Evolutionary conservation across 1,140 invertebrate genomes (phyloP).

Genomic region (Anoplophora glabripennis): DNA sequence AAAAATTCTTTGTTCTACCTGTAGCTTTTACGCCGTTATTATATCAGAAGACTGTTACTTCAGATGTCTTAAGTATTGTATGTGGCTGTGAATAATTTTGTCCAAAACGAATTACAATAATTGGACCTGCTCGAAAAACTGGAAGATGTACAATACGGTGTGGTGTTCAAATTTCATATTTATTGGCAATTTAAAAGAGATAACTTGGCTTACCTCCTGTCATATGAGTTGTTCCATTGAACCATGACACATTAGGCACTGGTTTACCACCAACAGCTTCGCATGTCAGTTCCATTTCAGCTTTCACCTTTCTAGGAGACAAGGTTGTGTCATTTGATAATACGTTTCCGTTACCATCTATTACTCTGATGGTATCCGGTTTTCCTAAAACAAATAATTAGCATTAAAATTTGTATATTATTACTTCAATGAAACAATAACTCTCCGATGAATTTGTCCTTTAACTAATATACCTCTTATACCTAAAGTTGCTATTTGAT

Average conservation of each 20-base stretch:
- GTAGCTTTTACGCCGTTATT: too few species aligned
- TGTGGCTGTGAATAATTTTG: too few species aligned
- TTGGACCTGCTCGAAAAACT: neutral
- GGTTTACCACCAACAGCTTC: conserved; percentile 74
- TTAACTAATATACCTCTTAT: too few species aligned
- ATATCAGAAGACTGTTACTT: too few species aligned
- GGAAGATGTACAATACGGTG: neutral
- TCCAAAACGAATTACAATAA: too few species aligned
- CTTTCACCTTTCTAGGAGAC: conserved; percentile 69
- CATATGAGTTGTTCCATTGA: conserved; percentile 63
- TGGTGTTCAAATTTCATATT: neutral
- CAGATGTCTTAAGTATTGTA: too few species aligned
- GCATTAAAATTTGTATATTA: neutral
- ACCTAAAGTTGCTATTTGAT: too few species aligned
- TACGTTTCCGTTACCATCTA: conserved; percentile 53
- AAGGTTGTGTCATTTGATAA: conserved; percentile 59
- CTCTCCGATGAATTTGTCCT: too few species aligned
- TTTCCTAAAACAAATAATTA: conserved; percentile 59
- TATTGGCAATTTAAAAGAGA: conserved; percentile 1
- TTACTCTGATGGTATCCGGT: conserved; percentile 64
- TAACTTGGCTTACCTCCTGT: conserved; percentile 61
- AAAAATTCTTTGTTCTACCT: too few species aligned
- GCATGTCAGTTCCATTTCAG: conserved; percentile 64
- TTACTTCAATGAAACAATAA: too few species aligned
- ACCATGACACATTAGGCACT: conserved; percentile 72